These are phyloP conservation scores for chimpanzee (Pan troglodytes) DNA, from an alignment of 2,113 vertebrate genomes.

Conservation along the genomic window NHGRI_mPanTro3-v2.1_pri NC_072403.2:101152501-101153000, in stretches of 20 bases:
- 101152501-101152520: neutral
- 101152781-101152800: neutral
- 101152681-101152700: neutral
- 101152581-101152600: neutral
- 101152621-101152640: neutral
- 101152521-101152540: neutral
- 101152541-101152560: slow-evolving; percentile 1
- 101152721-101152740: neutral
- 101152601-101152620: neutral
- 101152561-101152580: neutral
- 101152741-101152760: neutral
- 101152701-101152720: neutral
- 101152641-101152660: neutral
- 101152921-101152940: neutral
- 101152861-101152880: neutral
- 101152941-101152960: neutral
- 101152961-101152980: slow-evolving; percentile 26
- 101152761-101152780: neutral
- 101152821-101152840: neutral
- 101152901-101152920: neutral
- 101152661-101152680: neutral
- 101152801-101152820: neutral
- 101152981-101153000: neutral
- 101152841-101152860: neutral
- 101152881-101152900: neutral